Conservation (phyloP, 1,140 invertebrate species). For the Drosophila varians region DNA sequence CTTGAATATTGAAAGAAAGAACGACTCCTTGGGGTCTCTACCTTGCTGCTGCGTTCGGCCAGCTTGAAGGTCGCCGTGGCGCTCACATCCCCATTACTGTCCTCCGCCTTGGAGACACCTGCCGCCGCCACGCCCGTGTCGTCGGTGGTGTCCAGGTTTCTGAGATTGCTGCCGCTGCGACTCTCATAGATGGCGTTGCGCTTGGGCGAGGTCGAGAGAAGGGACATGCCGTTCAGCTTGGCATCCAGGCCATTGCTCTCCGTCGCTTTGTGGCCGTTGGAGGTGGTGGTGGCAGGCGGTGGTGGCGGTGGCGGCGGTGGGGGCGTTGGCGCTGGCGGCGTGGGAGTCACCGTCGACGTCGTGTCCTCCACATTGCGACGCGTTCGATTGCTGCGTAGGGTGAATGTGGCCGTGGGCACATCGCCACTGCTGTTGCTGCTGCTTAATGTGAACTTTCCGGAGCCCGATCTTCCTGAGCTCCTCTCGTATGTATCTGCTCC, state of each 20-base stretch:
- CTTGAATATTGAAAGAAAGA: neutral
- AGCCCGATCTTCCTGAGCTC: conserved; percentile 20
- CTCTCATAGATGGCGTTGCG: conserved; percentile 68
- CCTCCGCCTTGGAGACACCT: conserved; percentile 1
- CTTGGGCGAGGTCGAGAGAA: conserved; percentile 59
- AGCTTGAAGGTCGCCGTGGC: conserved; percentile 60
- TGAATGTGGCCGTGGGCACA: conserved; percentile 77
- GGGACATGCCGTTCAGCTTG: conserved; percentile 60
- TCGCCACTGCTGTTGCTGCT: conserved; percentile 66
- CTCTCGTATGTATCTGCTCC: neutral
- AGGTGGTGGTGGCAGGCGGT: neutral
- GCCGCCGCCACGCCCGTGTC: conserved; percentile 32
- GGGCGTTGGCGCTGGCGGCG: conserved; percentile 1
- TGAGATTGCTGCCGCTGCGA: conserved; percentile 10
- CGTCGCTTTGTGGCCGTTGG: conserved; percentile 32
- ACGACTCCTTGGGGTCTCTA: conserved; percentile 12
- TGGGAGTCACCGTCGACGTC: neutral
- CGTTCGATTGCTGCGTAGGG: conserved; percentile 54
- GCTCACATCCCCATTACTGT: conserved; percentile 48
- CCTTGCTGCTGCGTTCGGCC: conserved; percentile 57
- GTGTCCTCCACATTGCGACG: conserved; percentile 32
- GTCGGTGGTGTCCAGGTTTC: conserved; percentile 53
- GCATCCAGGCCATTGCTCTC: conserved; percentile 48
- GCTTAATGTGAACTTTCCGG: conserved; percentile 52
- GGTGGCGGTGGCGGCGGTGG: neutral